Evolutionary conservation across 2,888 invertebrate genomes (phyloP).

Genomic region (Keiferia lycopersicella): DNA sequence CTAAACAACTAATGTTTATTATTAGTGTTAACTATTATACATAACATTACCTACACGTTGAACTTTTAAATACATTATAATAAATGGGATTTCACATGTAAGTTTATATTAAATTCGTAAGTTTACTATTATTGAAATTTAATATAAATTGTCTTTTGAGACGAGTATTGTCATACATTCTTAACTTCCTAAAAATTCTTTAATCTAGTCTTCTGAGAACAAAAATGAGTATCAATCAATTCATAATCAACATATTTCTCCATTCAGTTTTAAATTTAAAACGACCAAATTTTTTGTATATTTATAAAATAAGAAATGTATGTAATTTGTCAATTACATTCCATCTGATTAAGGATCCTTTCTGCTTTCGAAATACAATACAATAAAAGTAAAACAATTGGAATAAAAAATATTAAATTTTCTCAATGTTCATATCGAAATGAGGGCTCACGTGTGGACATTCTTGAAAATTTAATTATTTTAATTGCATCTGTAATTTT

Average conservation of each 20-base stretch:
- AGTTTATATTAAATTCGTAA: conserved; percentile 41
- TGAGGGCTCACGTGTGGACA: conserved; percentile 67
- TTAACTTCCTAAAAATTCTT: conserved; percentile 12
- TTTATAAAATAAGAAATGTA: conserved; percentile 54
- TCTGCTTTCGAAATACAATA: conserved; percentile 22
- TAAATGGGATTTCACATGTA: conserved; percentile 46
- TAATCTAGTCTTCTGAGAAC: conserved; percentile 50
- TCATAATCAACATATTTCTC: conserved; percentile 43
- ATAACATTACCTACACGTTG: conserved; percentile 42
- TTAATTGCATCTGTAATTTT: conserved; percentile 40
- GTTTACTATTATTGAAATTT: conserved; percentile 38
- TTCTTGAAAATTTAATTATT: conserved; percentile 60
- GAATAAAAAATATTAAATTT: conserved; percentile 54
- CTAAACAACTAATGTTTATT: conserved; percentile 56
- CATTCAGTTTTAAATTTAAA: conserved; percentile 52
- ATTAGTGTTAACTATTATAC: conserved; percentile 50
- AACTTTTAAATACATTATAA: conserved; percentile 43
- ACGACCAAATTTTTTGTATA: conserved; percentile 69
- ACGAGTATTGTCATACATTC: conserved; percentile 44
- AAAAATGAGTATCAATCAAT: conserved; percentile 49
- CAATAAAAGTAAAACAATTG: conserved; percentile 32
- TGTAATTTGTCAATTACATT: conserved; percentile 43
- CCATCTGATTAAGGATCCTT: neutral
- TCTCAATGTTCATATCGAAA: conserved; percentile 48
- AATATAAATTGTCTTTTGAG: conserved; percentile 31